These are phyloP conservation scores for Chelon auratus DNA, from an alignment of 2,797 vertebrate species.

Conservation along the genomic window DNA sequence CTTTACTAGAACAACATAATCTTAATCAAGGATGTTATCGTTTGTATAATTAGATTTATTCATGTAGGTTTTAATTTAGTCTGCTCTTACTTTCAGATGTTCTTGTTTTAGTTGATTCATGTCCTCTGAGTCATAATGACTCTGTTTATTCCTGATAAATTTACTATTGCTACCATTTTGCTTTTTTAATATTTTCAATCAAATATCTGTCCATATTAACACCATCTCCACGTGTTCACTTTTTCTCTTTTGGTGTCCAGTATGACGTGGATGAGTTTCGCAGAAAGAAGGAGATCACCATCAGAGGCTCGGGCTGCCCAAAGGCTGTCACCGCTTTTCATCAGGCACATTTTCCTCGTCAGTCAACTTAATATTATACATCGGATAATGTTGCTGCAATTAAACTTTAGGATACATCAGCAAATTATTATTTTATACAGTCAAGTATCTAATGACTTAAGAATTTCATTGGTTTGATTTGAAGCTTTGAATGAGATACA, in stretches of 20 bases:
- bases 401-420: background rate
- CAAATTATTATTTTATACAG: background rate
- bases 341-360: constrained; percentile 96
- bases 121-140: too few species aligned
- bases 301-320: constrained; percentile 91
- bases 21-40: too few species aligned
- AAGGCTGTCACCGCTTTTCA: constrained; percentile 90
- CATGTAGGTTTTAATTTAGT: too few species aligned
- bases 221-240: background rate
- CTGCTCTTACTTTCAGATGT: too few species aligned
- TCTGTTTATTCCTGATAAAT: too few species aligned
- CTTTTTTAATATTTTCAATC: too few species aligned
- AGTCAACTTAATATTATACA: constrained; percentile 75
- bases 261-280: constrained; percentile 93
- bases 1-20: too few species aligned
- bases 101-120: too few species aligned
- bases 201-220: background rate
- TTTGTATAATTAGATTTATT: too few species aligned
- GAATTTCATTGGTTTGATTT: background rate
- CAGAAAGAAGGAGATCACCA: constrained; percentile 95
- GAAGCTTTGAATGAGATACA: background rate
- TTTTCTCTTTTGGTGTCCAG: constrained; percentile 66
- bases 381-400: background rate
- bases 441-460: background rate
- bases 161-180: too few species aligned